Conservation (phyloP, 2,888 invertebrate species). For the Cryptocheilus praepositus region DNA sequence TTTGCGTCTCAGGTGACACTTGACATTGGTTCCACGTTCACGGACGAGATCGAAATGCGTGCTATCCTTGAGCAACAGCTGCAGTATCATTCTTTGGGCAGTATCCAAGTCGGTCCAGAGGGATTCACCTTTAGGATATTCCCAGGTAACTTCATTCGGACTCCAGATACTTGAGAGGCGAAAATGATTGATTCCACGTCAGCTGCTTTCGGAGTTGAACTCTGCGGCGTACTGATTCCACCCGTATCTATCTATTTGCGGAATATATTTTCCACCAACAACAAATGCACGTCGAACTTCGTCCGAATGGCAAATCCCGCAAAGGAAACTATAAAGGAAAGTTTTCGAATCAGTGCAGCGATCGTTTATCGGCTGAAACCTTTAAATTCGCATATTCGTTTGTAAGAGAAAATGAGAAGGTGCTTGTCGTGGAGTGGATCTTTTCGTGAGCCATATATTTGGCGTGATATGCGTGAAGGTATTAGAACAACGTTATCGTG, state of each 20-base stretch:
- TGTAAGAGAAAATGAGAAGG: not conserved
- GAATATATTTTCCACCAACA: not conserved
- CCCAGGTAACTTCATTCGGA: conserved; percentile 74
- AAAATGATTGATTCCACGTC: conserved; percentile 47
- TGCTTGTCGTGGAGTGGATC: too few species aligned
- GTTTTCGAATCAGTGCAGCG: too few species aligned
- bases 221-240: conserved; percentile 11
- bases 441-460: too few species aligned
- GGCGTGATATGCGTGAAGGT: too few species aligned
- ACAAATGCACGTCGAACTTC: not conserved
- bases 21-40: conserved; percentile 81
- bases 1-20: conserved; percentile 82
- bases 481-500: too few species aligned
- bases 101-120: conserved; percentile 77
- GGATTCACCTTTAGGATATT: conserved; percentile 80
- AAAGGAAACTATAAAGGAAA: too few species aligned
- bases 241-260: too few species aligned
- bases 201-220: too few species aligned
- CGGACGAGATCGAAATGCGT: conserved; percentile 77
- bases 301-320: not conserved
- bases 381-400: too few species aligned
- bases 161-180: conserved; percentile 6
- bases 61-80: conserved; percentile 79
- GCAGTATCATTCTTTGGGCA: conserved; percentile 77
- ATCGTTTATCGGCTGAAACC: too few species aligned